Evolutionary conservation across 2,888 invertebrate genomes (phyloP).

Genomic region (Holacanthella duospinosa): DNA sequence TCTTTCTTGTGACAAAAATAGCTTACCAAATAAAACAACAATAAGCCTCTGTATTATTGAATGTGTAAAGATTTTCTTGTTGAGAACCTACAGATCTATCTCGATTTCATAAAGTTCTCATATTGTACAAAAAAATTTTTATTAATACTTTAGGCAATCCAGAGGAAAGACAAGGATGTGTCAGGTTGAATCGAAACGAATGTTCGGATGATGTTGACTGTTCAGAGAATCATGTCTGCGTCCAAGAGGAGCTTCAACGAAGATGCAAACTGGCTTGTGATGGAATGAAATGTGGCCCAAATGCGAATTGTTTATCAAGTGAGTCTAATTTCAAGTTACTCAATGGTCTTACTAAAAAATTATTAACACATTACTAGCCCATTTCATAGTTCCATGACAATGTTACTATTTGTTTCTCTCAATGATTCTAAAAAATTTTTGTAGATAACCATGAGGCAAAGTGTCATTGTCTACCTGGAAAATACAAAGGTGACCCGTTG

Average conservation of each 20-base stretch:
- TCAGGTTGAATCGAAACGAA: slow-evolving; percentile 57
- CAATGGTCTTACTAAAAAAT: background rate
- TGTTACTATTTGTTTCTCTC: too few relatives aligned
- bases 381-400: too few relatives aligned
- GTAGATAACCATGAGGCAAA: slow-evolving; percentile 69
- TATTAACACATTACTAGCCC: background rate
- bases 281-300: slow-evolving; percentile 65
- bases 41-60: too few relatives aligned
- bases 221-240: slow-evolving; percentile 68
- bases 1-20: too few relatives aligned
- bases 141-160: slow-evolving; percentile 71
- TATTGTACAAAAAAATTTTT: background rate
- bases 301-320: slow-evolving; percentile 71
- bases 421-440: background rate
- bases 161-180: slow-evolving; percentile 78
- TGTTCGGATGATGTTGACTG: slow-evolving; percentile 73
- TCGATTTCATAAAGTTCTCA: too few relatives aligned
- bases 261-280: slow-evolving; percentile 70
- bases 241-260: slow-evolving; percentile 49
- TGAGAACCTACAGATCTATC: too few relatives aligned
- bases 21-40: too few relatives aligned
- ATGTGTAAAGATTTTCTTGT: too few relatives aligned
- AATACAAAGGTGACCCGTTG: slow-evolving; percentile 74
- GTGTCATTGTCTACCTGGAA: slow-evolving; percentile 80
- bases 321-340: slow-evolving; percentile 34